Base-by-base conservation (phyloP, 2,888 invertebrate species). In the Tenodera sinensis region DNA sequence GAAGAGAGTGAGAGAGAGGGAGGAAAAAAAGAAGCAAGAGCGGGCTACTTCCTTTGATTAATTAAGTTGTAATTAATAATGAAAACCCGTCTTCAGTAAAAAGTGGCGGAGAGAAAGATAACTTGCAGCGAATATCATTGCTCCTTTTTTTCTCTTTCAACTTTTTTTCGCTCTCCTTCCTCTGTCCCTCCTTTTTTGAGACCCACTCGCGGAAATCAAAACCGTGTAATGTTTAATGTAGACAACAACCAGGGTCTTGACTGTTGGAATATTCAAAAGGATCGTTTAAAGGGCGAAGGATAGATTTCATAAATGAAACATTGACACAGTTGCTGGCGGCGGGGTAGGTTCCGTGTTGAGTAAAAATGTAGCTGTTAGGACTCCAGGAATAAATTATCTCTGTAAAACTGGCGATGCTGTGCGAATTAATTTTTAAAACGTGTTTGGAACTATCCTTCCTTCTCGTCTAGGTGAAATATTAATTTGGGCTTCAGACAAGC, bases 41-140 rank as follows among this genome's bases (percentile, higher is more conserved):
- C 20, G 54, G 54, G 54, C 4, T 20, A 28, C 81, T 90, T 88
- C 89, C 89, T 89, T 85, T 90, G 88, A 90, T 90, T 90, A 90
- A 90, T 90, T 89, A 89, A 87, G 88, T 90, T 84, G 85, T 89
- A 90, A 90, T 90, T 88, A 88, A 89, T 88, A 90, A 90, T 89
- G 89, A 89, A 89, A 86, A 88, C 71, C 42, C 87, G 71, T 89
- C 89, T 89, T 83, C 86, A 85, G 83, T 83, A 28, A 54, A 83
- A 87, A 89, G 89, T 89, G 89, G 82, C 87, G 71, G 81, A 85
- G 54, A 89, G 84, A 88, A 88, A 89, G 71, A 28, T 89, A 88
- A 42, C 87, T 85, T 88, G 81, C 30, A 88, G 85, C 82, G 42
- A 71, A 71, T 71, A 71, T 71, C 54, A 71, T 71, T 71, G 54